These are phyloP conservation scores for Sparus aurata DNA, from an alignment of 2,797 vertebrate genomes.

Conservation along the genomic window DNA sequence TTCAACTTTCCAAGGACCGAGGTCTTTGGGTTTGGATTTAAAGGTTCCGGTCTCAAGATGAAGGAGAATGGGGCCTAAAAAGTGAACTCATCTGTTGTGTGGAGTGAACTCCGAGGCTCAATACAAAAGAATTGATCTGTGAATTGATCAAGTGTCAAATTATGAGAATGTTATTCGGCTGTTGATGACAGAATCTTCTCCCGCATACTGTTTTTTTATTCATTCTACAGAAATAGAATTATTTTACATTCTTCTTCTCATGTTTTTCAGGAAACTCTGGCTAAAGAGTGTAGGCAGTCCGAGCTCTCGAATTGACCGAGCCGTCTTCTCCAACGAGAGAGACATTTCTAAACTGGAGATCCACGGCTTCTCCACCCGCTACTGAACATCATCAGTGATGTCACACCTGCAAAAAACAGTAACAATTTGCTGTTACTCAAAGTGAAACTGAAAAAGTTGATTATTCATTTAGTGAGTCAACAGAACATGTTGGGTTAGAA, in stretches of 20 bases:
- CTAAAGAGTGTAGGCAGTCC: constrained; percentile 91
- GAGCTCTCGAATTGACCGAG: constrained; percentile 89
- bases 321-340: constrained; percentile 89
- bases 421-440: neutral
- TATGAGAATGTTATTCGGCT: too few species aligned
- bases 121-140: too few species aligned
- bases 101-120: too few species aligned
- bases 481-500: neutral
- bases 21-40: too few species aligned
- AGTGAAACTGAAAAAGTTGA: neutral
- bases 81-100: too few species aligned
- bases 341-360: constrained; percentile 89
- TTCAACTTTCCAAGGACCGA: too few species aligned
- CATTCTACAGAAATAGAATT: too few species aligned
- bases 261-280: constrained; percentile 89
- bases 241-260: neutral
- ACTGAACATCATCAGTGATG: constrained; percentile 72
- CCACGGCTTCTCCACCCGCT: constrained; percentile 87
- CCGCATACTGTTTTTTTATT: too few species aligned
- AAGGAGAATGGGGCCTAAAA: too few species aligned
- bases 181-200: too few species aligned
- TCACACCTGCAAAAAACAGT: neutral
- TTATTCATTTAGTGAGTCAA: neutral
- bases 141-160: too few species aligned
- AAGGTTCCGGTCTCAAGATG: too few species aligned